These are phyloP conservation scores for Sthenelais limicola DNA, from an alignment of 2,888 invertebrate species.

Conservation along the genomic window DNA sequence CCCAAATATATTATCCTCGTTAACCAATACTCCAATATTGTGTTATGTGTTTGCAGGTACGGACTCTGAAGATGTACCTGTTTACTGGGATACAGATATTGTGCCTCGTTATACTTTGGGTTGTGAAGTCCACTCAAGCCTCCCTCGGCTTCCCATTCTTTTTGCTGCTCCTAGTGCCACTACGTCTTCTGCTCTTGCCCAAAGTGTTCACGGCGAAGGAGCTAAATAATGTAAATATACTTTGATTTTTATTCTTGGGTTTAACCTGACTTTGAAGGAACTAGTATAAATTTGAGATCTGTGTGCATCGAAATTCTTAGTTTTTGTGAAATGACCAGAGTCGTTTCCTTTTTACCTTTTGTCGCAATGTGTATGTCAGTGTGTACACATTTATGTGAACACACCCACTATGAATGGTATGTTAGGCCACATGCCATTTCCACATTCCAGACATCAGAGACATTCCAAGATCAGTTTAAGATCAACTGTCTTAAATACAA, in stretches of 20 bases:
- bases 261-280: not conserved
- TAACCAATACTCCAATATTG: too few species aligned
- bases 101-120: slow-evolving; percentile 86
- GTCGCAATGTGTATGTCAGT: too few species aligned
- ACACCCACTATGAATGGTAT: too few species aligned
- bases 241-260: not conserved
- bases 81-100: slow-evolving; percentile 89
- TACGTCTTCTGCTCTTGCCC: slow-evolving; percentile 81
- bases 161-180: slow-evolving; percentile 87
- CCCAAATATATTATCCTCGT: too few species aligned
- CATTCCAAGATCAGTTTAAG: too few species aligned
- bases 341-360: too few species aligned
- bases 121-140: slow-evolving; percentile 89
- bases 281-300: not conserved
- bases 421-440: too few species aligned
- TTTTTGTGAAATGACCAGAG: not conserved
- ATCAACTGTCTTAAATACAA: too few species aligned
- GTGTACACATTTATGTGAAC: too few species aligned
- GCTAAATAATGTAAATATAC: slow-evolving; percentile 77
- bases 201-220: slow-evolving; percentile 86
- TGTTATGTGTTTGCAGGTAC: slow-evolving; percentile 74
- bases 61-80: slow-evolving; percentile 91
- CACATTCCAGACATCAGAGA: too few species aligned
- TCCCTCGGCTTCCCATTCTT: slow-evolving; percentile 96
- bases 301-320: not conserved